phyloP scores from a whole-genome alignment of 2,113 vertebrate genomes.

The human region DNA sequence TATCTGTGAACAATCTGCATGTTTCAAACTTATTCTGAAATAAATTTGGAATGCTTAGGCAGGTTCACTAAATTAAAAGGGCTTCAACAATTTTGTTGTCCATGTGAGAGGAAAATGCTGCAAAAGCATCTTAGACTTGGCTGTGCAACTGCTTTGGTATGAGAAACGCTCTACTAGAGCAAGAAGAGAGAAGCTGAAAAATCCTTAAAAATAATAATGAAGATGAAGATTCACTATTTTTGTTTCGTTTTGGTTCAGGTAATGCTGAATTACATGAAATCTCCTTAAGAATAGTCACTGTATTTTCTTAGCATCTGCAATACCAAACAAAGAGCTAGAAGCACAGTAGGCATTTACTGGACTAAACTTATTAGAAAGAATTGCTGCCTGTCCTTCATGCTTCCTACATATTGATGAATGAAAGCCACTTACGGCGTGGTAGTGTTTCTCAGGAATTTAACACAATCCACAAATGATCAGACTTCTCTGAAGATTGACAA shows the following conservation, averaged over 20 bases:
- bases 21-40: conserved; percentile 34
- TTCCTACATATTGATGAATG: not conserved
- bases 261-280: not conserved
- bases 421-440: not conserved
- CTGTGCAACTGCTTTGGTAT: not conserved
- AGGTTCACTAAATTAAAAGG: conserved; percentile 9
- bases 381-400: not conserved
- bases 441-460: conserved; percentile 42
- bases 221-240: not conserved
- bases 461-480: conserved; percentile 36
- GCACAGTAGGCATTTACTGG: not conserved
- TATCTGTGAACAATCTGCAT: not conserved
- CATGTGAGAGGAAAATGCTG: not conserved
- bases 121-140: not conserved
- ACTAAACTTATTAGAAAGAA: conserved; percentile 26
- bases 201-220: not conserved
- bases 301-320: not conserved
- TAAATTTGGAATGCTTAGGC: not conserved
- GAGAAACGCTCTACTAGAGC: not conserved
- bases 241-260: conserved; percentile 19
- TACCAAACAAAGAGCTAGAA: not conserved
- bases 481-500: conserved; percentile 38
- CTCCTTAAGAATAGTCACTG: not conserved
- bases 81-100: not conserved
- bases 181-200: conserved; percentile 5